Evolutionary conservation across 2,888 invertebrate genomes (phyloP), one percentile per base, ranked within the genome.

Genomic region (Sipunculus nudus): DNA sequence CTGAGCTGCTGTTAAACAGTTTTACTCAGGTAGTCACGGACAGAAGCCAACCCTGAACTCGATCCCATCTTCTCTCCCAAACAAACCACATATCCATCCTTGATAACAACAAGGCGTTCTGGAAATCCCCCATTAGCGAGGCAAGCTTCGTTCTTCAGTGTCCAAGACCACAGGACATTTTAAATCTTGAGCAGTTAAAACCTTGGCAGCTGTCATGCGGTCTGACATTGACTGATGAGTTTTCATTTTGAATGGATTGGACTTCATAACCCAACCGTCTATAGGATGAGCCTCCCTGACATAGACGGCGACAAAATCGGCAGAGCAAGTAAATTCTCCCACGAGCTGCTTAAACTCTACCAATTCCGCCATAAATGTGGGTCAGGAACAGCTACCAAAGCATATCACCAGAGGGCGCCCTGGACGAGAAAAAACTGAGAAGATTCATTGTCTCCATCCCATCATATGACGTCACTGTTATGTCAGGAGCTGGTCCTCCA

Each of bases 381-480:
- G 76, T 78, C 79, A 79, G 61, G 74, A 73, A 57, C 79, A 78
- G 63, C 78, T 78, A 25, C 79, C 79, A 47, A 79, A 78, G 65
- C 74, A 75, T 10, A 79, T 53, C 10, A 78, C 72, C 40, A 79
- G 70, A 25, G 78, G 77, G 5, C 78, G 63, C 0, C 63, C 71
- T 31, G 23, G 21, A 13, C 32, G 35, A 23, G 29, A 32, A 55
- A 47, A 63, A 49, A 63, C 61, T n/a, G 19, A 59, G 28, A 38
- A 68, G 55, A 21, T 41, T 40, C 26, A 46, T 16, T 21, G 38
- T 28, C 25, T 16, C 45, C n/a, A n/a, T n/a, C 26, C 63, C 59
- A 46, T 64, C 59, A 26, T 54, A 50, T 21, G 26, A 23, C 10
- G 40, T 28, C 28, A 65, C 28, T 16, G 28, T n/a, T 6, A 49